These are phyloP conservation scores for Papilio polytes DNA, from an alignment of 1,140 invertebrate genomes.

Conservation along the genomic window DNA sequence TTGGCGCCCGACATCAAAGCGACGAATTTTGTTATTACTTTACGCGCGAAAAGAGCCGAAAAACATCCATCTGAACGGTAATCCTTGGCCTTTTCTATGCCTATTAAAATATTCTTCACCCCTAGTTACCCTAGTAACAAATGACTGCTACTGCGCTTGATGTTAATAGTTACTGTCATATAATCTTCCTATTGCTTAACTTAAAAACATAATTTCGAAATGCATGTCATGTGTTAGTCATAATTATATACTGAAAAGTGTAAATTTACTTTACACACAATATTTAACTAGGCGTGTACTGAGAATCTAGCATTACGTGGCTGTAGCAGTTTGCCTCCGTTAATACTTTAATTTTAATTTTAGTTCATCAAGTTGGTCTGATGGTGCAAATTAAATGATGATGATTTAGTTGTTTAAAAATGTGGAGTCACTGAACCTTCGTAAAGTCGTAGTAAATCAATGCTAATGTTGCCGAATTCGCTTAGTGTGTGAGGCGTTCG, in stretches of 20 bases:
- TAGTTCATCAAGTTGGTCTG: background rate
- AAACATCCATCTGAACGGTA: constrained; percentile 47
- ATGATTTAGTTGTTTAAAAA: background rate
- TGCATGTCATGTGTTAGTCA: background rate
- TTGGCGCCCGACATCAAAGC: constrained; percentile 71
- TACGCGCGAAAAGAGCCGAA: constrained; percentile 60
- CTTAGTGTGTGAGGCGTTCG: constrained; percentile 53
- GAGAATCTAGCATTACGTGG: background rate
- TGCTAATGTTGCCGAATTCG: constrained; percentile 11
- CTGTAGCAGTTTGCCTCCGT: background rate
- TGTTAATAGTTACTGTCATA: background rate
- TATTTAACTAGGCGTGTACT: background rate
- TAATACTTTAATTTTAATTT: background rate
- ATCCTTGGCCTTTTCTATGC: background rate
- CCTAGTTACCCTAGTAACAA: background rate
- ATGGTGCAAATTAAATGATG: background rate
- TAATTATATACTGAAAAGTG: background rate
- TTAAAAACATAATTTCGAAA: background rate
- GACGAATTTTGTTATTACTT: constrained; percentile 70
- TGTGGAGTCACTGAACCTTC: background rate
- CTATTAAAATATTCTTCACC: background rate
- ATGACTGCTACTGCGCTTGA: background rate
- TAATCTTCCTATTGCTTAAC: too few species aligned
- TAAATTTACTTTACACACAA: background rate
- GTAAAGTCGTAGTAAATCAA: constrained; percentile 40